Base-by-base conservation (phyloP, 2,888 invertebrate species). In the Leptopilina syphax region DNA sequence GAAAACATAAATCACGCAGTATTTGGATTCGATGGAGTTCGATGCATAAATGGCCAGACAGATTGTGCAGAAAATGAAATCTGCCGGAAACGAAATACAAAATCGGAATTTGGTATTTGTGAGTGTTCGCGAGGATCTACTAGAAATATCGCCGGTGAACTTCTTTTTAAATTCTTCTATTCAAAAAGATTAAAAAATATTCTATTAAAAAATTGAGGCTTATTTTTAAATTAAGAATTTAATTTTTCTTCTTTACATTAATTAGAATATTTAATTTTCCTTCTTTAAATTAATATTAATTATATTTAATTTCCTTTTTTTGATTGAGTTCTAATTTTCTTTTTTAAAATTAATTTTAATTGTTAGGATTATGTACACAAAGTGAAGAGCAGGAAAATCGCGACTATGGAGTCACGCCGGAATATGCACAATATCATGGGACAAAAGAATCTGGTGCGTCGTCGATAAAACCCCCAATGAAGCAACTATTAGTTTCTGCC, bases 401-500 rank as follows among this genome's bases (percentile, higher is more conserved):
- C 10, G 86, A 85, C 57, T 79, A 86, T 41, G 79, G 80, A 47
- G 86, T 87, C 7, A 88, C 88, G n/a, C 85, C 87, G 24, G 86
- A 87, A 63, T 76, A 83, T 27, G 82, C 82, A 27, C 76, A 79
- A 77, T n/a, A 81, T 5, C 81, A 80, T 67, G 79, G 79, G 47
- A 13, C 70, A n/a, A 88, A 87, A 81, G 87, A 84, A 10, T 83
- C 85, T 13, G 87, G 54, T 54, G 7, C 85, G 9, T 91, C 93
- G 79, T 90, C 92, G 83, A 92, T 90, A 77, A 93, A 92, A 65
- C 94, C 92, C 87, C 93, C 94, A 54, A 92, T 94, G 81, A 96
- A 96, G 88, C 94, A 94, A 81, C 92, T 97, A 81, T 94, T 95
- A 27, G 96, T 97, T 0, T 95, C 95, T 12, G 96, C 96, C 24